A percentile compares a stretch with the other conserved stretches of the same genome.
These are phyloP conservation scores for Phyllostomus discolor DNA, from an alignment of 2,113 vertebrate genomes.

Conservation along the genomic window DNA sequence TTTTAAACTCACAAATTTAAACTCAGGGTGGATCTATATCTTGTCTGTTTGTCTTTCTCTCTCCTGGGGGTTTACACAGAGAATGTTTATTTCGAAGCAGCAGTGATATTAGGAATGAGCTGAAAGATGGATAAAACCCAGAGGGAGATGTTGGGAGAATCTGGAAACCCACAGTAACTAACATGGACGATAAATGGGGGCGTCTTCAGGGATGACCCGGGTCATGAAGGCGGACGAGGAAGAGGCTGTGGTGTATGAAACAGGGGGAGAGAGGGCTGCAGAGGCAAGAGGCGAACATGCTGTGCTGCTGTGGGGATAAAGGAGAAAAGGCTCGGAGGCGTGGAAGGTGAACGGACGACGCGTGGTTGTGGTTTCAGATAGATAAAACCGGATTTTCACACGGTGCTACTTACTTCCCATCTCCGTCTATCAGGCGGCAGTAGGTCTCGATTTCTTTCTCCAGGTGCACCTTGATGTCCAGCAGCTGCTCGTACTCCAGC, in stretches of 20 bases:
- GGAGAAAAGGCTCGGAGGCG: neutral
- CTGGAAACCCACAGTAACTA: neutral
- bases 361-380: accelerated
- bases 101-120: neutral
- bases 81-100: neutral
- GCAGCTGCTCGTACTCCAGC: constrained; percentile 65
- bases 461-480: constrained; percentile 71
- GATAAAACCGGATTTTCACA: neutral
- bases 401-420: constrained; percentile 38
- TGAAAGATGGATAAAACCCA: neutral
- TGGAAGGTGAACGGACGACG: neutral
- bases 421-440: constrained; percentile 70
- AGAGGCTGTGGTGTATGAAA: neutral
- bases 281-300: neutral
- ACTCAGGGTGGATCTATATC: neutral
- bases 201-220: neutral
- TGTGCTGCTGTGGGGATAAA: neutral
- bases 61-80: neutral
- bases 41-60: neutral
- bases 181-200: neutral
- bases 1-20: neutral
- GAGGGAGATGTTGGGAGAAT: neutral
- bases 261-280: neutral
- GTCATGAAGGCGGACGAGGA: neutral
- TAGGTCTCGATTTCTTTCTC: constrained; percentile 78